A percentile compares a stretch with the other conserved stretches of the same genome.
These are phyloP conservation scores for Molanna angustata DNA, from an alignment of 2,888 invertebrate genomes.

Conservation along the genomic window DNA sequence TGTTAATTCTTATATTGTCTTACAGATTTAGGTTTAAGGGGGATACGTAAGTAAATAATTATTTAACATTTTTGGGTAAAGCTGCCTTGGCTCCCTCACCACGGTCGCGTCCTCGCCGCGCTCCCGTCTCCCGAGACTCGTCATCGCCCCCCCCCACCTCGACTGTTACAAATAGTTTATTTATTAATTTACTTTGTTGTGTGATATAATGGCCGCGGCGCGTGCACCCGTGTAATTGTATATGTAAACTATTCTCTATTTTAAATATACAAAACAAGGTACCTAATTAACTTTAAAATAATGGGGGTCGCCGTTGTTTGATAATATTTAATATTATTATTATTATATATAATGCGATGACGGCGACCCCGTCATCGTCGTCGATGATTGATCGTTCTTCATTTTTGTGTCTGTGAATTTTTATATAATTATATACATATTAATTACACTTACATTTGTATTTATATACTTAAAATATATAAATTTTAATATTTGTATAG, in stretches of 20 bases:
- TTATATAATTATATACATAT: no score
- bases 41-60: conserved; percentile 32
- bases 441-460: no score
- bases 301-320: no score
- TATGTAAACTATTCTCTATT: conserved; percentile 29
- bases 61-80: conserved; percentile 27
- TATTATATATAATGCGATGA: no score
- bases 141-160: conserved; percentile 15
- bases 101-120: not conserved
- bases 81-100: conserved; percentile 24
- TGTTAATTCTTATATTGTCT: conserved; percentile 19
- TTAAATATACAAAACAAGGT: conserved; percentile 31
- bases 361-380: no score
- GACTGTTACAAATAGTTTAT: conserved; percentile 28
- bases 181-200: conserved; percentile 33
- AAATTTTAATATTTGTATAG: conserved; percentile 14
- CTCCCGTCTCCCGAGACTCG: conserved; percentile 14
- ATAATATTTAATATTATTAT: no score
- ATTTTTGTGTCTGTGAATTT: conserved; percentile 25
- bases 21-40: conserved; percentile 32
- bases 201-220: conserved; percentile 29
- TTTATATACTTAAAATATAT: conserved; percentile 28
- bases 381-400: no score
- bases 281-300: conserved; percentile 32
- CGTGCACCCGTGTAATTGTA: conserved; percentile 25